These are phyloP conservation scores for Ahaetulla prasina DNA, from an alignment of 2,113 vertebrate species.

Conservation along the genomic window DNA sequence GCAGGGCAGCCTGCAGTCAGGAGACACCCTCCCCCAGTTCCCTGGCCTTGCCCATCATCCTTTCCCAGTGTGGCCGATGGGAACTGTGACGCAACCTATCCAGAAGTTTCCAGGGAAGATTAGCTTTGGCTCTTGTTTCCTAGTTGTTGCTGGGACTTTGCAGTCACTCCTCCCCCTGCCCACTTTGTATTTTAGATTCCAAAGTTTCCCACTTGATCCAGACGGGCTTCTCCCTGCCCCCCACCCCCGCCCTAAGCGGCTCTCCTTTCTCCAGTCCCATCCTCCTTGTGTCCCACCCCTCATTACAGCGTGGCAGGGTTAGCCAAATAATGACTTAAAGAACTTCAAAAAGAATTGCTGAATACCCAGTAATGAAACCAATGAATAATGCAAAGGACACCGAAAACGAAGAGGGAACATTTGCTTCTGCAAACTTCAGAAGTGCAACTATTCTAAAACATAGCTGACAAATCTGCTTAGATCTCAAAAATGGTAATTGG, in stretches of 20 bases:
- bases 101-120: not conserved
- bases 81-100: not conserved
- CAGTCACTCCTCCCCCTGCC: not conserved
- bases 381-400: constrained; percentile 11
- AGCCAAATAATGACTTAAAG: constrained; percentile 4
- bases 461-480: constrained; percentile 10
- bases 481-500: not conserved
- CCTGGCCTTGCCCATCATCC: not conserved
- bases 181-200: not conserved
- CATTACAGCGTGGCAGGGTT: not conserved
- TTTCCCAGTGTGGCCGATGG: not conserved
- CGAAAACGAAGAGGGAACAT: not conserved
- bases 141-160: no score
- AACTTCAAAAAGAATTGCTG: constrained; percentile 12
- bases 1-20: not conserved
- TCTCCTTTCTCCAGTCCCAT: not conserved
- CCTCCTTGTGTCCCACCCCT: not conserved
- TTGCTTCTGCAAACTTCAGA: not conserved
- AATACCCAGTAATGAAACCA: not conserved
- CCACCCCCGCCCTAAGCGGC: rapidly evolving
- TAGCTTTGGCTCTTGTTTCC: no score
- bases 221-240: rapidly evolving
- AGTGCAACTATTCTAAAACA: not conserved
- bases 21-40: no score
- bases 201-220: not conserved